Evolutionary conservation across 1,140 invertebrate species (phyloP), one percentile per base, ranked within the genome.

Genomic region (Lepidostoma basale): DNA sequence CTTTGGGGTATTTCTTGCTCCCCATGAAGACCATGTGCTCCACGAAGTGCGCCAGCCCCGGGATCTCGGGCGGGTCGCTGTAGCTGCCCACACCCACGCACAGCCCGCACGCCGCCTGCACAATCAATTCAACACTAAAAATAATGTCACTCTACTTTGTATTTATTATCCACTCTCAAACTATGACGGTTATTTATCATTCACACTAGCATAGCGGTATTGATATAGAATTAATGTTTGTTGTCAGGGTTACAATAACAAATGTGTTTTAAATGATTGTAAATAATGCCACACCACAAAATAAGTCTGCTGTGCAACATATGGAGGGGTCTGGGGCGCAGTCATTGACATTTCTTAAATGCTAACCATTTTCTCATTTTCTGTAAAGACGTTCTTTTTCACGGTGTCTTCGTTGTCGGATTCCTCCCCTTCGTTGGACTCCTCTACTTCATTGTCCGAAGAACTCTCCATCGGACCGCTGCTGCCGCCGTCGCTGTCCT

Each of bases 21-120:
- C 95, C 95, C 88, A 97, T 93, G 76, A 97, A 98, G 4, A 98
- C 89, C 94, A 98, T 97, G 77, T 98, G 96, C 78, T 98, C 96
- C 47, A 97, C 86, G 80, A 98, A 97, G 81, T 98, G 96, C 1
- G 96, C 94, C 73, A 98, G 76, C 1, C 96, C 96, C 68, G 90
- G 93, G 52, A 96, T 87, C 39, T 92, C 84, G 0, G 74, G 67
- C 0, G 80, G 81, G 77, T 89, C 87, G 74, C 88, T 89, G 77
- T 88, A 90, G 77, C 87, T 88, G 16, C 90, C 90, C 26, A 91
- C 90, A 36, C 88, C 86, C 10, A 93, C 85, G 62, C 85, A 85
- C 2, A 93, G 76, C 5, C 86, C 88, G 75, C 89, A 90, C 1
- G 90, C 91, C 36, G 90, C 90, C 84, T 90, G 73, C 69, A 63